A percentile compares a stretch with the other conserved stretches of the same genome.
Conservation (phyloP, 2,888 invertebrate genomes). For the Calameuta idolon region DNA sequence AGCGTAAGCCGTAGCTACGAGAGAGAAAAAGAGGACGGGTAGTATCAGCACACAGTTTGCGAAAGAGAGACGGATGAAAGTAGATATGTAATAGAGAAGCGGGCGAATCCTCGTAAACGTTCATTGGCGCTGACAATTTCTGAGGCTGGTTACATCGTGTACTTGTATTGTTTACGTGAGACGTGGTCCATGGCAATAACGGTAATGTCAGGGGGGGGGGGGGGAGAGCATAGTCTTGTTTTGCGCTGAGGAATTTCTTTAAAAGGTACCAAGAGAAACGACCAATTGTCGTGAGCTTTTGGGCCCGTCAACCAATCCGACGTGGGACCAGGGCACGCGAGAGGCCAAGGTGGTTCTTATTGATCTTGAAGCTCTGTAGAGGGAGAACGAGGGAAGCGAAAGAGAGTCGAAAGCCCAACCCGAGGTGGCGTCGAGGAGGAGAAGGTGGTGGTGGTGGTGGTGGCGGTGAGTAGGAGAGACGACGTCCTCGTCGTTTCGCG, state of each 20-base stretch:
- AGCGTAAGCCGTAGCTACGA: neutral
- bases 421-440: neutral
- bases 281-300: constrained; percentile 9
- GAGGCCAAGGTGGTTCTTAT: constrained; percentile 42
- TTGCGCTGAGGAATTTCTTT: neutral
- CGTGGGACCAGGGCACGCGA: constrained; percentile 25
- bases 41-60: too few relatives aligned
- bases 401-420: constrained; percentile 19
- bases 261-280: neutral
- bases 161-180: neutral
- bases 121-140: neutral
- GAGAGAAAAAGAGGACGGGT: neutral
- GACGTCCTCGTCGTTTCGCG: neutral
- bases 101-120: neutral
- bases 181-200: neutral
- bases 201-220: neutral
- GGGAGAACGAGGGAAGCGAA: neutral
- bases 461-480: neutral
- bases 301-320: constrained; percentile 9
- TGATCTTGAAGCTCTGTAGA: constrained; percentile 38
- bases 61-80: neutral
- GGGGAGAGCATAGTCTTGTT: neutral
- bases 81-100: neutral
- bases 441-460: neutral
- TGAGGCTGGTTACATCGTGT: neutral